phyloP scores from a whole-genome alignment of 2,797 vertebrate genomes.

The Dallia pectoralis region DNA sequence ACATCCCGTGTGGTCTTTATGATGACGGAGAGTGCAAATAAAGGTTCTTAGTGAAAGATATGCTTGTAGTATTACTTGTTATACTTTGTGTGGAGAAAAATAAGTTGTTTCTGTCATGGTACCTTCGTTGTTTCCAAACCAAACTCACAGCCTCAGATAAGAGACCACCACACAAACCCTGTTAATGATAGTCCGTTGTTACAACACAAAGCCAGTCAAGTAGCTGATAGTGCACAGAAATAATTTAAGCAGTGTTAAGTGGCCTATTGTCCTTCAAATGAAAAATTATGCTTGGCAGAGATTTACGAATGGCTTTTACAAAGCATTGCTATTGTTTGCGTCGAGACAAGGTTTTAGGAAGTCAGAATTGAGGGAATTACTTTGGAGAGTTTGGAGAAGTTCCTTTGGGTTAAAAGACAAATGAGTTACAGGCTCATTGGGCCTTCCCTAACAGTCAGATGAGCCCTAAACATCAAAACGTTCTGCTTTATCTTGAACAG shows the following conservation, averaged over 20 bases:
- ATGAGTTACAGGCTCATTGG: conserved; percentile 72
- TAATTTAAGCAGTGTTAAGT: conserved; percentile 79
- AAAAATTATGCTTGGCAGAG: conserved; percentile 81
- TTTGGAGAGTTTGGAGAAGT: conserved; percentile 69
- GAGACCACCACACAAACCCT: conserved; percentile 60
- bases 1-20: neutral
- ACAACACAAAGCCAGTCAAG: conserved; percentile 72
- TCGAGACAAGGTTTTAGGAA: conserved; percentile 73
- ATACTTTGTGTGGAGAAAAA: neutral
- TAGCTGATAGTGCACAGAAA: conserved; percentile 71
- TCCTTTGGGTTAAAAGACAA: conserved; percentile 76
- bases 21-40: neutral
- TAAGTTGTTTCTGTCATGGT: conserved; percentile 53
- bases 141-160: conserved; percentile 73
- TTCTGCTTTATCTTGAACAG: conserved; percentile 36
- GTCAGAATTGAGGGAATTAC: conserved; percentile 75
- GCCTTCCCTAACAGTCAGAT: conserved; percentile 55
- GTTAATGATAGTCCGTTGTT: conserved; percentile 73
- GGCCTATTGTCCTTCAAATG: conserved; percentile 82
- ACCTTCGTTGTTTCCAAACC: conserved; percentile 62
- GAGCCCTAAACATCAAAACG: conserved; percentile 48
- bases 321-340: conserved; percentile 78
- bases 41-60: neutral
- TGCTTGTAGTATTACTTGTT: neutral
- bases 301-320: conserved; percentile 78